These are phyloP conservation scores for Cyphomyrus discorhynchus DNA, from an alignment of 2,113 vertebrate species.

Conservation along the genomic window DNA sequence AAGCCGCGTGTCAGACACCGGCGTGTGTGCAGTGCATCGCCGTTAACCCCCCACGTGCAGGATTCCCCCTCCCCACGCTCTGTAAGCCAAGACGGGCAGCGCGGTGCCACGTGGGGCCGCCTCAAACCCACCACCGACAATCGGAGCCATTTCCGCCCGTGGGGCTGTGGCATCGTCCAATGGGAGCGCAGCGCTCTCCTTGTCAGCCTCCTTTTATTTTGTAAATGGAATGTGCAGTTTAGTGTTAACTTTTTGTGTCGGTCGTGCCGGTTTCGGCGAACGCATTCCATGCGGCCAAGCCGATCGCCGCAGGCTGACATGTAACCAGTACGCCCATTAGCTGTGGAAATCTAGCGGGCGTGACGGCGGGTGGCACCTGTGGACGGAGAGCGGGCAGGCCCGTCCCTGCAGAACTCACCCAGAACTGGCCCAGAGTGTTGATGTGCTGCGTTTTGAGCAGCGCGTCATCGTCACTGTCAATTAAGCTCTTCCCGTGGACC, in stretches of 20 bases:
- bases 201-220: conserved; percentile 29
- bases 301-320: conserved; percentile 17
- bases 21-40: conserved; percentile 32
- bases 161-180: background rate
- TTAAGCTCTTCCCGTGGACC: conserved; percentile 87
- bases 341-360: background rate
- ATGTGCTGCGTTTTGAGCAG: conserved; percentile 93
- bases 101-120: background rate
- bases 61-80: conserved; percentile 44
- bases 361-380: background rate
- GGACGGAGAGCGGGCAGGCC: background rate
- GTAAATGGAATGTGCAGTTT: conserved; percentile 28
- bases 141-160: background rate
- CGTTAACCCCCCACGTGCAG: conserved; percentile 31
- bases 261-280: conserved; percentile 24
- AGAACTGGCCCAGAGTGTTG: conserved; percentile 95
- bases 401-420: conserved; percentile 64
- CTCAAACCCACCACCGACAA: background rate
- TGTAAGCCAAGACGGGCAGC: conserved; percentile 26
- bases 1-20: background rate
- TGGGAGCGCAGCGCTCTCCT: conserved; percentile 12
- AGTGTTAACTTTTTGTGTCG: conserved; percentile 21
- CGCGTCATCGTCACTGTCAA: conserved; percentile 91
- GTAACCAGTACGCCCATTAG: conserved; percentile 24
- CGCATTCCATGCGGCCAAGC: conserved; percentile 25